Conservation (phyloP, 2,797 vertebrate species). For the Scyliorhinus canicula region DNA sequence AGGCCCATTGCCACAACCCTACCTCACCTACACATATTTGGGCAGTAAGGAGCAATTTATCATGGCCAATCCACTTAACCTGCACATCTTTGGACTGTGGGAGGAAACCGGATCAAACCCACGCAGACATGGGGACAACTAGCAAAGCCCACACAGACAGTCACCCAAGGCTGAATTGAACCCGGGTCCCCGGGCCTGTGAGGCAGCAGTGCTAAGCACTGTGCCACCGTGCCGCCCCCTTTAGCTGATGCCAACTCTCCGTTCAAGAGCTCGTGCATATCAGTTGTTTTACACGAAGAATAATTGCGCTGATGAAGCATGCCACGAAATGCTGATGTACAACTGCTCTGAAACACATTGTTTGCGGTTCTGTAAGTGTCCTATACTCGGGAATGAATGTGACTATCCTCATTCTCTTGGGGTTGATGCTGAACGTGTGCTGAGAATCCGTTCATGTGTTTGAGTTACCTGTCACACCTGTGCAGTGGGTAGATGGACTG, state of each 20-base stretch:
- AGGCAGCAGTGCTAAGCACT: no score
- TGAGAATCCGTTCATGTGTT: neutral
- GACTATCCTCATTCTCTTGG: neutral
- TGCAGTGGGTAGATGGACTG: neutral
- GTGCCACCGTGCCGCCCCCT: no score
- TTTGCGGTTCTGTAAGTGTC: neutral
- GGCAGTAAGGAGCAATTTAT: no score
- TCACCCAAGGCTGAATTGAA: no score
- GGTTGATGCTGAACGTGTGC: neutral
- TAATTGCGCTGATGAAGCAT: neutral
- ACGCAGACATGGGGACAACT: no score
- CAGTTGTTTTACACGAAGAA: neutral
- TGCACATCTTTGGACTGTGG: no score
- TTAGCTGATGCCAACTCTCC: neutral
- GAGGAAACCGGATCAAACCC: no score
- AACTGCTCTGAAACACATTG: neutral
- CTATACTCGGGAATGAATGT: neutral
- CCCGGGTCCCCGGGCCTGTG: no score
- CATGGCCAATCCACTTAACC: no score
- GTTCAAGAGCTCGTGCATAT: neutral
- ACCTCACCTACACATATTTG: no score
- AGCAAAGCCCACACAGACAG: no score
- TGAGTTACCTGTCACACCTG: neutral
- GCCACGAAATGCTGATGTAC: neutral
- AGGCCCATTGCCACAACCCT: no score